Evolutionary conservation across 1,140 invertebrate genomes (phyloP).

Genomic region (Cydia fagiglandana): DNA sequence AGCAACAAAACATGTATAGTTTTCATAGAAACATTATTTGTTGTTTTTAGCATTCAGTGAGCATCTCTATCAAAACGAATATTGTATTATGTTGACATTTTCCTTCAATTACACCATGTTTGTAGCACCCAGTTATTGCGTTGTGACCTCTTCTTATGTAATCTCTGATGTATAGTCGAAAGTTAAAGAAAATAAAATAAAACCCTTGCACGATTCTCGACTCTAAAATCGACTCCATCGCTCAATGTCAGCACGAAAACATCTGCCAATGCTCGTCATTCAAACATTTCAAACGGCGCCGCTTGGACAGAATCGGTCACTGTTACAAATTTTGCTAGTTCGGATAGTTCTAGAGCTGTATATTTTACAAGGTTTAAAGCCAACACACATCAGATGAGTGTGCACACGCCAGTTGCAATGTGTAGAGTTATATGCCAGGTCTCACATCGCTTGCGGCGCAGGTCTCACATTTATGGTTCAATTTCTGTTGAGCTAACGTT

Average conservation of each 20-base stretch:
- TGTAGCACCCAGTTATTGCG: not conserved
- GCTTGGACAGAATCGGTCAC: constrained; percentile 54
- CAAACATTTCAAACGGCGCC: constrained; percentile 45
- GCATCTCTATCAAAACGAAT: no score
- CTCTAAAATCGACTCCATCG: constrained; percentile 49
- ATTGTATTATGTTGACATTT: no score
- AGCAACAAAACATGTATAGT: no score
- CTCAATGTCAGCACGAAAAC: constrained; percentile 54
- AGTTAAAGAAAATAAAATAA: not conserved
- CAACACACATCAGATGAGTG: no score
- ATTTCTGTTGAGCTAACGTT: no score
- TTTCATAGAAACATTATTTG: no score
- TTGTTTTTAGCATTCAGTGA: no score
- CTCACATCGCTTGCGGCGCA: no score
- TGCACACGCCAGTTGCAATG: no score
- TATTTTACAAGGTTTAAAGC: not conserved
- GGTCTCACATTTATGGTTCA: no score
- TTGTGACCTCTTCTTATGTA: not conserved
- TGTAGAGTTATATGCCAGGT: no score
- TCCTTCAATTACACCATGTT: not conserved
- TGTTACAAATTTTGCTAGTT: constrained; percentile 41
- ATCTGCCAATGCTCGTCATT: constrained; percentile 45
- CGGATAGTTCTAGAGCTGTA: not conserved
- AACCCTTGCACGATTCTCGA: constrained; percentile 48
- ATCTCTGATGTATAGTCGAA: not conserved